Evolutionary conservation across 30 jellyfish, hydroid and myxozoan genomes (phyloP).

Genomic region (Calvadosia cruxmelitensis): DNA sequence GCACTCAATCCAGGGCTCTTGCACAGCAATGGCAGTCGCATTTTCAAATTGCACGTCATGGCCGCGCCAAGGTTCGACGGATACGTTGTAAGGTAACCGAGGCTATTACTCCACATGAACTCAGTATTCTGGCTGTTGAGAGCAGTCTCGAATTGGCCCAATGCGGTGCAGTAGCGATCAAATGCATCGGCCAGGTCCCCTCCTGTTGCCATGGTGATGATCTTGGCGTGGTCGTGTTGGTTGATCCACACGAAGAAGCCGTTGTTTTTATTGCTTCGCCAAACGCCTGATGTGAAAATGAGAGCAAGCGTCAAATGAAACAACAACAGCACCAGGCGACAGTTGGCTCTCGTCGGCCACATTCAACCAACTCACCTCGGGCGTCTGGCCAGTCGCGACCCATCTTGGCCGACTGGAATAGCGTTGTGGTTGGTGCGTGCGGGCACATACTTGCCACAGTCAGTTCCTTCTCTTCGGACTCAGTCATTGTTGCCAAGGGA

Average conservation of each 20-base stretch:
- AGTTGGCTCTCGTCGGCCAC: no score
- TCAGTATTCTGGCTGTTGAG: not conserved
- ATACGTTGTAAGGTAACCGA: not conserved
- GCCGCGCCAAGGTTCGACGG: not conserved
- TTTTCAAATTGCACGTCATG: not conserved
- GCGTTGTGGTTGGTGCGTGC: slow-evolving; percentile 34
- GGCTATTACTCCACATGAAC: not conserved
- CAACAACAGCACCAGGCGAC: no score
- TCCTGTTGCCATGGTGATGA: slow-evolving; percentile 5
- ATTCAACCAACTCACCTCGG: not conserved
- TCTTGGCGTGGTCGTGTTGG: not conserved
- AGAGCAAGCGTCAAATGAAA: no score
- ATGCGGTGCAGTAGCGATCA: slow-evolving; percentile 53
- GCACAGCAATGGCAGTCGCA: not conserved
- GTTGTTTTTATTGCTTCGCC: not conserved
- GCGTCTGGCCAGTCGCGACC: slow-evolving; percentile 50
- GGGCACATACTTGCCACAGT: no score
- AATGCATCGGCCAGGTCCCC: slow-evolving; percentile 53
- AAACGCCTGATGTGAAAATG: no score
- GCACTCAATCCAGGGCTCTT: no score
- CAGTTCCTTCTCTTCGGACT: slow-evolving; percentile 46
- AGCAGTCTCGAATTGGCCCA: not conserved
- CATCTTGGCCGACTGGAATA: slow-evolving; percentile 67
- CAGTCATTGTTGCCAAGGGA: slow-evolving; percentile 48
- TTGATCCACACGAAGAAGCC: not conserved